phyloP scores from a whole-genome alignment of 2,113 vertebrate species.

The Leucosticte australis region DNA sequence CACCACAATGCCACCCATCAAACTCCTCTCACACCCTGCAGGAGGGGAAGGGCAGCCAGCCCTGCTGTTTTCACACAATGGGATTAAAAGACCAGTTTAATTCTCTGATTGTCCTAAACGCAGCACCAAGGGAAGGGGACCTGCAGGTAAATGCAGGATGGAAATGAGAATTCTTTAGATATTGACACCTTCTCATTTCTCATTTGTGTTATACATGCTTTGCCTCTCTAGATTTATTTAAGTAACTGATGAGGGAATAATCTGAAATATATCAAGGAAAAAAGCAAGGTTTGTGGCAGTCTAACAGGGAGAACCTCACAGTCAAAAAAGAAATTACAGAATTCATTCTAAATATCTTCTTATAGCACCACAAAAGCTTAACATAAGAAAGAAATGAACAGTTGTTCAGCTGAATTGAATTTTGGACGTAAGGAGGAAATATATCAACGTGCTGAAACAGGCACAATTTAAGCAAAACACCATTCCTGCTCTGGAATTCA shows the following conservation, averaged over 20 bases:
- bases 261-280: not conserved
- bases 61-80: not conserved
- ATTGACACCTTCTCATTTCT: not conserved
- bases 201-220: not conserved
- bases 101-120: not conserved
- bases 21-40: not conserved
- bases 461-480: not conserved
- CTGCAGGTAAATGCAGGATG: not conserved
- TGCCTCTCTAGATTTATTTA: not conserved
- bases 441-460: not conserved
- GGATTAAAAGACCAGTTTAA: not conserved
- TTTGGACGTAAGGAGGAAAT: not conserved
- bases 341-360: not conserved
- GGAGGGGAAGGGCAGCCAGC: not conserved
- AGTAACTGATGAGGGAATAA: not conserved
- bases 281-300: not conserved
- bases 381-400: not conserved
- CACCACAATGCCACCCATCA: not conserved
- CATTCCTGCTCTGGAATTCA: not conserved
- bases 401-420: not conserved
- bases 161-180: not conserved
- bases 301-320: not conserved
- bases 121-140: not conserved
- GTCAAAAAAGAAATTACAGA: not conserved
- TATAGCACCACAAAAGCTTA: not conserved